phyloP scores from a whole-genome alignment of 2,888 invertebrate genomes.

The Bugula neritina region DNA sequence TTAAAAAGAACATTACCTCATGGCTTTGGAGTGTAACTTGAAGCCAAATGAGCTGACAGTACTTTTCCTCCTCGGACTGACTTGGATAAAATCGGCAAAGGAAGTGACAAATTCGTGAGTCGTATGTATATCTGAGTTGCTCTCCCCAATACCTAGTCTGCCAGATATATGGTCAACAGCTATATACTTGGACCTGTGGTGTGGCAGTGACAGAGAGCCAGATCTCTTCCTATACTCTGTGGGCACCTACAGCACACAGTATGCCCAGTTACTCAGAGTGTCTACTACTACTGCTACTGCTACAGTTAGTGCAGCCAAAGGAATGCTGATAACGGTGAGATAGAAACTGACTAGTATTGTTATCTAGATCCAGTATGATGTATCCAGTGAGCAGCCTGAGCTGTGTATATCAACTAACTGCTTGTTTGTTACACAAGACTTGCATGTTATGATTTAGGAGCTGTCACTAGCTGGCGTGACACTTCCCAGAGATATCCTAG shows the following conservation, averaged over 20 bases:
- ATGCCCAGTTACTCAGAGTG: too few species aligned
- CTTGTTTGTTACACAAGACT: too few species aligned
- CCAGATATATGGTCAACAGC: slow-evolving; percentile 9
- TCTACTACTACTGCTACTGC: too few species aligned
- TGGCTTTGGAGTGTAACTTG: neutral
- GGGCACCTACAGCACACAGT: slow-evolving; percentile 1
- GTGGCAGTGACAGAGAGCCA: slow-evolving; percentile 5
- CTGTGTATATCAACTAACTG: too few species aligned
- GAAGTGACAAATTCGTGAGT: neutral
- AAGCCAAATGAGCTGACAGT: slow-evolving; percentile 6
- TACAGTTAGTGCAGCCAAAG: neutral
- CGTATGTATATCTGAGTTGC: neutral
- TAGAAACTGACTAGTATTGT: neutral
- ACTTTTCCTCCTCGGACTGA: slow-evolving; percentile 22
- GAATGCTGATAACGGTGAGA: neutral
- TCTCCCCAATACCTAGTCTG: neutral
- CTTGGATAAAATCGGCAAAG: slow-evolving; percentile 19
- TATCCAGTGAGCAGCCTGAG: neutral
- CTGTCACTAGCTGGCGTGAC: too few species aligned
- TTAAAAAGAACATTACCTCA: neutral
- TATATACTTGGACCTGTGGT: slow-evolving; percentile 10
- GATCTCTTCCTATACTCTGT: slow-evolving; percentile 17
- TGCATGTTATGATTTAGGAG: too few species aligned
- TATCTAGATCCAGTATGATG: neutral
- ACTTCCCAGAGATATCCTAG: neutral